phyloP scores from a whole-genome alignment of 2,113 vertebrate genomes.

The Mormoops blainvillei region DNA sequence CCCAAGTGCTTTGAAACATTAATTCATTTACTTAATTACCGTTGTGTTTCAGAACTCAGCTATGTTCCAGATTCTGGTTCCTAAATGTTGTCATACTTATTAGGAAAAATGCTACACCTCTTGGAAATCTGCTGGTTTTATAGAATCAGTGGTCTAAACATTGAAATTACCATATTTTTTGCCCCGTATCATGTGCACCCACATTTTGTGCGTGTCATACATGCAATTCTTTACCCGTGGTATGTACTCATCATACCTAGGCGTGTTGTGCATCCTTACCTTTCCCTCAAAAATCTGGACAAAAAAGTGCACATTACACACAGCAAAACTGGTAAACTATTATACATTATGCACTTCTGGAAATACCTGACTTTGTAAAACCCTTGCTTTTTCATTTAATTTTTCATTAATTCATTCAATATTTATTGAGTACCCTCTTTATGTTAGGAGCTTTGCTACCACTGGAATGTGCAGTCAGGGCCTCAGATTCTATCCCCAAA shows the following conservation, averaged over 20 bases:
- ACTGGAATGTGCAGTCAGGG: not conserved
- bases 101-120: not conserved
- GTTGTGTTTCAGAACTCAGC: not conserved
- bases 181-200: too few relatives aligned
- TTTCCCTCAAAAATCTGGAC: too few relatives aligned
- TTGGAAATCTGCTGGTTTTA: not conserved
- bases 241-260: too few relatives aligned
- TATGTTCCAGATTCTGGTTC: not conserved
- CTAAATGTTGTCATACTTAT: not conserved
- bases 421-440: slow-evolving; percentile 12
- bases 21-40: slow-evolving; percentile 33
- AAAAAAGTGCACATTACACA: too few relatives aligned
- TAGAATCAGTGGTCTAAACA: not conserved
- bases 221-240: too few relatives aligned
- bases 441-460: not conserved
- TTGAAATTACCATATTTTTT: not conserved
- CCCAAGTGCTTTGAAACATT: slow-evolving; percentile 11
- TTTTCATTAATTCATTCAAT: slow-evolving; percentile 13
- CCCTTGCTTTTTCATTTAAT: not conserved
- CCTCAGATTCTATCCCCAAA: not conserved
- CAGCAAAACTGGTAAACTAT: not conserved
- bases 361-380: not conserved
- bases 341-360: not conserved
- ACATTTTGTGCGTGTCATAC: too few relatives aligned
- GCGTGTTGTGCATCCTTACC: too few relatives aligned